A percentile compares a stretch with the other conserved stretches of the same genome.
These are phyloP conservation scores for Drosophila elegans DNA, from an alignment of 1,140 invertebrate species.

Conservation along the genomic window DNA sequence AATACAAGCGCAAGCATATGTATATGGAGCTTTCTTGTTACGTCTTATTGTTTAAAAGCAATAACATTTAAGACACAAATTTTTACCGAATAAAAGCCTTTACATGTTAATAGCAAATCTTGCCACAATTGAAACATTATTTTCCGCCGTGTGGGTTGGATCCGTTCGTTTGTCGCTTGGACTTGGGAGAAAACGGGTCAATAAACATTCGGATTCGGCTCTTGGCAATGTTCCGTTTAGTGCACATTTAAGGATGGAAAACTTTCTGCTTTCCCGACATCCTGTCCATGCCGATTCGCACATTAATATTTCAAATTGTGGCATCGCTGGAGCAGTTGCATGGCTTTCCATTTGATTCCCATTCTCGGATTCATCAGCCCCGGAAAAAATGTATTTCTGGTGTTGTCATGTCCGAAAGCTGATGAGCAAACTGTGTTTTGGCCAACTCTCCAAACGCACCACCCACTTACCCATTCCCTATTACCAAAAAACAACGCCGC, in stretches of 20 bases:
- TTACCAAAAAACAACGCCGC: background rate
- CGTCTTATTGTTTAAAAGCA: too few species aligned
- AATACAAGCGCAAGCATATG: too few species aligned
- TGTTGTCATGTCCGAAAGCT: slow-evolving; percentile 56
- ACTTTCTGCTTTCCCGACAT: slow-evolving; percentile 15
- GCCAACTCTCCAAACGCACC: slow-evolving; percentile 31
- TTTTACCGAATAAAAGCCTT: too few species aligned
- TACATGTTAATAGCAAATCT: too few species aligned
- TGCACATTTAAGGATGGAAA: slow-evolving; percentile 60
- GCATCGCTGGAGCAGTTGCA: slow-evolving; percentile 30
- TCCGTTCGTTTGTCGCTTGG: slow-evolving; percentile 6
- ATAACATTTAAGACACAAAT: too few species aligned
- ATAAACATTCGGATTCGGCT: slow-evolving; percentile 40
- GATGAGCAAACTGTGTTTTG: slow-evolving; percentile 67
- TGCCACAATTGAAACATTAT: background rate
- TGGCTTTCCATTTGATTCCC: slow-evolving; percentile 21
- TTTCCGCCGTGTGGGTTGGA: background rate
- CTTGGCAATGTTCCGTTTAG: slow-evolving; percentile 52
- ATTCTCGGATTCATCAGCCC: slow-evolving; percentile 14
- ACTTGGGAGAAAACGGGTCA: slow-evolving; percentile 35
- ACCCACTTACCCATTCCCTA: background rate
- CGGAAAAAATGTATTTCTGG: slow-evolving; percentile 54
- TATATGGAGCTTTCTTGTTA: too few species aligned
- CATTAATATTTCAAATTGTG: slow-evolving; percentile 72
- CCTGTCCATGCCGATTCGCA: slow-evolving; percentile 39